These are phyloP conservation scores for Diaphora mendica DNA, from an alignment of 2,888 invertebrate species.

Conservation along the genomic window DNA sequence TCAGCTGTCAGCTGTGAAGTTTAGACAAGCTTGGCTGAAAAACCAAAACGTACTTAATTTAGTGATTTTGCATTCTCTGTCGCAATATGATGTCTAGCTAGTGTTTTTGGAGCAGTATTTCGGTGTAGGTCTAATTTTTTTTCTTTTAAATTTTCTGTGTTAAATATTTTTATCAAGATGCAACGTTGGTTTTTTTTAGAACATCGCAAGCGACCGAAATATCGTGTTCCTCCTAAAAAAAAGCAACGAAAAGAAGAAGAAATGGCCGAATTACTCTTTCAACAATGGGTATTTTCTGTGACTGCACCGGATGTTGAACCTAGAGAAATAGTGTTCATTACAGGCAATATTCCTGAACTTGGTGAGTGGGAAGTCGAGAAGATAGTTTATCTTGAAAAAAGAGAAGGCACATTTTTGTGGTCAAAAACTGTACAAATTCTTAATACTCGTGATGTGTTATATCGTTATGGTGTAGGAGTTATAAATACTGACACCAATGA, in stretches of 20 bases:
- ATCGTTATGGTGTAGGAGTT: constrained; percentile 92
- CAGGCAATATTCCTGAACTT: constrained; percentile 89
- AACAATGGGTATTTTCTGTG: constrained; percentile 79
- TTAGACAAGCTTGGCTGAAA: not conserved
- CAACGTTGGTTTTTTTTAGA: constrained; percentile 89
- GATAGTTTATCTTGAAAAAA: constrained; percentile 85
- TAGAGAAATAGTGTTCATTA: constrained; percentile 89
- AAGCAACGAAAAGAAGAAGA: constrained; percentile 57
- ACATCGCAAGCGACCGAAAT: constrained; percentile 74
- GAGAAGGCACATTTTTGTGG: constrained; percentile 86
- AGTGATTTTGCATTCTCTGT: not conserved
- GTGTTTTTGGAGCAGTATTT: constrained; percentile 20
- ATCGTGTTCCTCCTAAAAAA: constrained; percentile 68
- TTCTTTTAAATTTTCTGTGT: constrained; percentile 24
- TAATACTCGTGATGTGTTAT: constrained; percentile 88
- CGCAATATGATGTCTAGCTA: constrained; percentile 11
- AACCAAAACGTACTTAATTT: not conserved
- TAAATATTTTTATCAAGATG: constrained; percentile 66
- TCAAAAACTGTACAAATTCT: constrained; percentile 88
- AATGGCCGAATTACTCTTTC: constrained; percentile 59
- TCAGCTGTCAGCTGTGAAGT: constrained; percentile 4
- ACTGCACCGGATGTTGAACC: constrained; percentile 83
- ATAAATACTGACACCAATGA: constrained; percentile 87
- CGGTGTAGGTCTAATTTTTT: constrained; percentile 30
- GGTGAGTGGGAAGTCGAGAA: constrained; percentile 90